Evolutionary conservation across 2,797 vertebrate genomes (phyloP).

Genomic region (Botia kubotai): DNA sequence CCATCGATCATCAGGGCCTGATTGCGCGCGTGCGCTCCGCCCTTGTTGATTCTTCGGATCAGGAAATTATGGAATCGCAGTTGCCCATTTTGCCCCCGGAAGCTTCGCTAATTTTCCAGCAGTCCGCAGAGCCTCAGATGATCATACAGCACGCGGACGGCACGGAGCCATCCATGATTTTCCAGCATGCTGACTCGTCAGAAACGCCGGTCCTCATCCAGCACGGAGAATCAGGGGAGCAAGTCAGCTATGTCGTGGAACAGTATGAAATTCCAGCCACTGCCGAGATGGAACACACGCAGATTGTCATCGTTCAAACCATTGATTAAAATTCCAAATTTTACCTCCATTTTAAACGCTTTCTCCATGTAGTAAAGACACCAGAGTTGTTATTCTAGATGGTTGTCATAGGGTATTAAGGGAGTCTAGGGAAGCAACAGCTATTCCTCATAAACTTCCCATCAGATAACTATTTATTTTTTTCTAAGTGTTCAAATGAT

Average conservation of each 20-base stretch:
- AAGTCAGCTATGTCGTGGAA: slow-evolving; percentile 59
- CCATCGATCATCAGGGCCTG: slow-evolving; percentile 68
- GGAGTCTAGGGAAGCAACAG: background rate
- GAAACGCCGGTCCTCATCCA: slow-evolving; percentile 58
- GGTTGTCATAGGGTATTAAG: slow-evolving; percentile 6
- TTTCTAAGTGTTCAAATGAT: slow-evolving; percentile 14
- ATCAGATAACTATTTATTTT: slow-evolving; percentile 8
- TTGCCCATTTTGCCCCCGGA: slow-evolving; percentile 43
- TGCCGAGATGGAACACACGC: slow-evolving; percentile 60
- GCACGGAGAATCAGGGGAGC: slow-evolving; percentile 55
- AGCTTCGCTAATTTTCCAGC: slow-evolving; percentile 55
- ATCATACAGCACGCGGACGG: slow-evolving; percentile 60
- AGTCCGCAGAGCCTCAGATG: slow-evolving; percentile 51
- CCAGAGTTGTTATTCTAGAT: slow-evolving; percentile 2
- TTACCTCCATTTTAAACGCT: background rate
- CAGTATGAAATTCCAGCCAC: slow-evolving; percentile 61
- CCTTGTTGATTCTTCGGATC: slow-evolving; percentile 48
- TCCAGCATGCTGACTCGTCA: slow-evolving; percentile 53
- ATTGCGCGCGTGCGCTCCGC: slow-evolving; percentile 61
- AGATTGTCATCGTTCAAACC: slow-evolving; percentile 64
- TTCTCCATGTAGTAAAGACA: slow-evolving; percentile 1
- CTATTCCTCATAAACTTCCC: background rate
- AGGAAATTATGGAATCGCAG: slow-evolving; percentile 26
- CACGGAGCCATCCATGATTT: slow-evolving; percentile 52
- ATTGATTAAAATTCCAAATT: slow-evolving; percentile 48